Percentiles rank a stretch among this genome's conserved stretches.
phyloP scores from a whole-genome alignment of 2,113 vertebrate species.

The Megaceryle torquata region DNA sequence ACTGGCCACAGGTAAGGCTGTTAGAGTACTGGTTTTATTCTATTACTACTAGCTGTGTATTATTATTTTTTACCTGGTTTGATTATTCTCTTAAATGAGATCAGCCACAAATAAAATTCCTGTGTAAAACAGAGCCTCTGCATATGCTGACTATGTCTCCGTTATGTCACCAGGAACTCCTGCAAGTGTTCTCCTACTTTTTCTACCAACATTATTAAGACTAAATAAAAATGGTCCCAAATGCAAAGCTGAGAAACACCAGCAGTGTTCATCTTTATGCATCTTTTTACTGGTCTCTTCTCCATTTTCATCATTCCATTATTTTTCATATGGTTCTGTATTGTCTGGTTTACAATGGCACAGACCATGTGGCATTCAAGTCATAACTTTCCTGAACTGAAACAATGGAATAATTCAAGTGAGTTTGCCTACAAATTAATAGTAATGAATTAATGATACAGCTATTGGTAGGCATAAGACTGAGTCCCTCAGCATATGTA shows the following conservation, averaged over 20 bases:
- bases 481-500: not conserved
- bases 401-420: not conserved
- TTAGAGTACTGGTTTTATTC: not conserved
- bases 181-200: not conserved
- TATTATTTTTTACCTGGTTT: not conserved
- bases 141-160: not conserved
- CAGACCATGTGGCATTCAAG: not conserved
- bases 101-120: not conserved
- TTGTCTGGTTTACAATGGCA: not conserved
- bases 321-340: not conserved
- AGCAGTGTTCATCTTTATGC: not conserved
- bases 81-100: not conserved
- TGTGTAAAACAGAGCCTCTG: not conserved
- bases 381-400: not conserved
- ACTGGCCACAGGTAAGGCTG: not conserved
- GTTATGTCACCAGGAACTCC: not conserved
- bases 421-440: not conserved
- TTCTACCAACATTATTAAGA: conserved; percentile 1
- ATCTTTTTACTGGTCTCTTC: not conserved
- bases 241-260: not conserved
- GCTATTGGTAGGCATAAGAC: not conserved
- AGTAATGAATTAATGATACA: not conserved
- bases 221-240: conserved; percentile 29
- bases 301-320: not conserved
- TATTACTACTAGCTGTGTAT: not conserved